A percentile compares a stretch with the other conserved stretches of the same genome.
Evolutionary conservation across 2,113 vertebrate genomes (phyloP).

Genomic region (Psilopsiagon aurifrons): DNA sequence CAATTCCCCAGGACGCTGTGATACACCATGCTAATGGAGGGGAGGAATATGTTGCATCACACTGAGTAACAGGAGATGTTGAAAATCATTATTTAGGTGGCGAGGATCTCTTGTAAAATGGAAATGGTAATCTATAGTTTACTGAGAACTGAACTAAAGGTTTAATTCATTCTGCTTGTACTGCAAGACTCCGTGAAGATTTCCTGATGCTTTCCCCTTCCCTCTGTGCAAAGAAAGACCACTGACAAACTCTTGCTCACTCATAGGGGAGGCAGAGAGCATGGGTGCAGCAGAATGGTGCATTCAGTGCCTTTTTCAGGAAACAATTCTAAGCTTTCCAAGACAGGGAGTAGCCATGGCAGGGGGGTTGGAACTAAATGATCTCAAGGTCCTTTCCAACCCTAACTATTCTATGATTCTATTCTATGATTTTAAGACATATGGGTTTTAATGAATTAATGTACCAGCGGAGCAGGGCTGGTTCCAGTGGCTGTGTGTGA

Average conservation of each 20-base stretch:
- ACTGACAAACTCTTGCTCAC: background rate
- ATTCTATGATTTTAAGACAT: background rate
- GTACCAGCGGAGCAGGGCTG: background rate
- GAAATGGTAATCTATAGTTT: background rate
- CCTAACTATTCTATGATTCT: too few relatives aligned
- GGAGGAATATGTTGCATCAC: background rate
- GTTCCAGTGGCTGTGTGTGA: background rate
- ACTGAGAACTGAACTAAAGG: background rate
- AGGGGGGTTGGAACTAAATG: too few relatives aligned
- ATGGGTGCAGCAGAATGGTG: background rate
- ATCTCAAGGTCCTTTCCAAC: too few relatives aligned
- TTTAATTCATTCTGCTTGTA: background rate
- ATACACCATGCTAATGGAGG: fast-evolving
- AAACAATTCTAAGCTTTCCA: background rate
- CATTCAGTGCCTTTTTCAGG: background rate
- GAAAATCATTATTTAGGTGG: background rate
- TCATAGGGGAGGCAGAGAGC: background rate
- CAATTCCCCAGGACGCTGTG: background rate
- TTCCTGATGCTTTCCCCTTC: background rate
- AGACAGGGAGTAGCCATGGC: background rate
- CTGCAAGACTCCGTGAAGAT: background rate
- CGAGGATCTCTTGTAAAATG: background rate
- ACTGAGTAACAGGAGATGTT: conserved; percentile 38
- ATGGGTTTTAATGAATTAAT: fast-evolving
- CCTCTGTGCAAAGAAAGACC: background rate